Evolutionary conservation across 2,888 invertebrate genomes (phyloP).

Genomic region (Nowickia ferox): DNA sequence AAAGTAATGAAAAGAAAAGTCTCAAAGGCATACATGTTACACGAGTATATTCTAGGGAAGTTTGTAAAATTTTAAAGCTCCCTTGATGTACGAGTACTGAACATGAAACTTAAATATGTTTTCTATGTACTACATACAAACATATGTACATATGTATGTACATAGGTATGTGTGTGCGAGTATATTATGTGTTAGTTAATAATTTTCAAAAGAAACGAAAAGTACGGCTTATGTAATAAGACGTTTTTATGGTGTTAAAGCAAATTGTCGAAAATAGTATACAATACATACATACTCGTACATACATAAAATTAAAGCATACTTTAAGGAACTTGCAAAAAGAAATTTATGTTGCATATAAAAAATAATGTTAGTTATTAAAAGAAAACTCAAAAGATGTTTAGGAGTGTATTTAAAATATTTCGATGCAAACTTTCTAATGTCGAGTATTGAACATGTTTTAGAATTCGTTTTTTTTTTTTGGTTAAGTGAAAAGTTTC

Average conservation of each 20-base stretch:
- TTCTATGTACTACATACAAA: neutral
- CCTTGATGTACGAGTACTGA: slow-evolving; percentile 36
- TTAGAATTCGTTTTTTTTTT: neutral
- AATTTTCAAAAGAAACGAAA: slow-evolving; percentile 13
- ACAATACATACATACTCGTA: slow-evolving; percentile 2
- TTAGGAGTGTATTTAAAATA: neutral
- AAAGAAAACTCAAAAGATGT: neutral
- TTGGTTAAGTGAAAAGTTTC: neutral
- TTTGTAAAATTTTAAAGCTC: slow-evolving; percentile 49
- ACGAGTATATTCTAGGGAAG: slow-evolving; percentile 9
- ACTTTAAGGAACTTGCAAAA: slow-evolving; percentile 57
- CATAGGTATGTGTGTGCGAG: too few relatives aligned
- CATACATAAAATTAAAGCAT: slow-evolving; percentile 34
- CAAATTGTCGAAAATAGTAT: slow-evolving; percentile 27
- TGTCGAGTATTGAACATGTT: neutral
- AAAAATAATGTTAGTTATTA: slow-evolving; percentile 22
- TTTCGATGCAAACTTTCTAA: slow-evolving; percentile 15
- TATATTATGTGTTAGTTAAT: neutral
- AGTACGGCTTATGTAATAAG: slow-evolving; percentile 17
- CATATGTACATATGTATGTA: too few relatives aligned
- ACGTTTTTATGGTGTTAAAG: slow-evolving; percentile 38
- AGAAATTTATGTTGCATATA: slow-evolving; percentile 38
- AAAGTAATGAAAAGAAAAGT: neutral
- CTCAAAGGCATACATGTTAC: neutral
- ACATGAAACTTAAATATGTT: slow-evolving; percentile 45